Conservation (phyloP, 2,888 invertebrate species). For the Pandemis corylana region DNA sequence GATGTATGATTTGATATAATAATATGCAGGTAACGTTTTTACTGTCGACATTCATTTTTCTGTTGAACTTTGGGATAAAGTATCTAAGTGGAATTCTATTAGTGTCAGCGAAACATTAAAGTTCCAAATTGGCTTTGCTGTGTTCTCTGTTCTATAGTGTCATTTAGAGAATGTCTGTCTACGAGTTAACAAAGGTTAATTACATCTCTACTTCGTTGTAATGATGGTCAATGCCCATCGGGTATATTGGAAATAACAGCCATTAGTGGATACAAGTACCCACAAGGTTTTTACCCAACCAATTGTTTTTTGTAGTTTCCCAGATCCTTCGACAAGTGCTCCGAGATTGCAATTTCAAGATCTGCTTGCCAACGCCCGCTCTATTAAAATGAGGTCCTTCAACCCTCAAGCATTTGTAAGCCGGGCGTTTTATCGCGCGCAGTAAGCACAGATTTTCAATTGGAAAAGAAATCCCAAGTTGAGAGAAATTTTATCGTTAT, state of each 20-base stretch:
- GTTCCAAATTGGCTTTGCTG: not conserved
- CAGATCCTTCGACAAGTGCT: conserved; percentile 26
- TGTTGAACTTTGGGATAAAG: not conserved
- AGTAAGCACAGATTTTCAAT: conserved; percentile 40
- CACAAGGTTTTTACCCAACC: not conserved
- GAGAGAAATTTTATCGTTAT: conserved; percentile 37
- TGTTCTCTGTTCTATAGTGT: conserved; percentile 4
- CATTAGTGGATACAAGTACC: conserved; percentile 16
- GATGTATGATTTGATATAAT: no score
- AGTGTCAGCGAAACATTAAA: conserved; percentile 1
- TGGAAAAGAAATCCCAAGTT: conserved; percentile 37
- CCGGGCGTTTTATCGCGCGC: conserved; percentile 34
- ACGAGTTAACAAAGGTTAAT: conserved; percentile 15
- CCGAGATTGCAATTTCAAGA: conserved; percentile 20
- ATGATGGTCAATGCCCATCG: conserved; percentile 16
- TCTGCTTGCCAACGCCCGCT: conserved; percentile 38
- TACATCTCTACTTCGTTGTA: conserved; percentile 25
- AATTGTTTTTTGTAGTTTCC: conserved; percentile 10
- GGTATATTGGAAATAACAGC: conserved; percentile 15
- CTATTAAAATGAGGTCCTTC: conserved; percentile 41
- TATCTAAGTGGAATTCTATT: not conserved
- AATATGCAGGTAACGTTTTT: not conserved
- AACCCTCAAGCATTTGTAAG: conserved; percentile 39
- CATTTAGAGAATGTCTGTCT: conserved; percentile 24
- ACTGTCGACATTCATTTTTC: not conserved